Conservation (phyloP, 1,140 invertebrate genomes). For the Bombus fervidus region DNA sequence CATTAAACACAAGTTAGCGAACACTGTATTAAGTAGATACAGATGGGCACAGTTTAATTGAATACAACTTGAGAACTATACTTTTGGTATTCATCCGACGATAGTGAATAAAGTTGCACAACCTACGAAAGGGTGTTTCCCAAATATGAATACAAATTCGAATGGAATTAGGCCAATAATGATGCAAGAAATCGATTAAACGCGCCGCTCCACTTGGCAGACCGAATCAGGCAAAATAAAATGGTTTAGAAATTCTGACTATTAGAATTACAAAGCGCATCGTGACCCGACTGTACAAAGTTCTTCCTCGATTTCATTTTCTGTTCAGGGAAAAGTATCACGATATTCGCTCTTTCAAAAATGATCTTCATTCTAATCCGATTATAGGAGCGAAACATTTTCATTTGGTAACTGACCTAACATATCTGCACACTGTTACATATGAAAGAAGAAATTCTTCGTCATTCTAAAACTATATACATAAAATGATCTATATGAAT, state of each 20-base stretch:
- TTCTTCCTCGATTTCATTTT: constrained; percentile 57
- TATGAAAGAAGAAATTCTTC: no score
- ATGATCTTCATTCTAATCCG: background rate
- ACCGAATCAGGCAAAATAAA: constrained; percentile 21
- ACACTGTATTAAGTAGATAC: background rate
- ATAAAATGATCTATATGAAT: no score
- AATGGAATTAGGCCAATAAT: constrained; percentile 52
- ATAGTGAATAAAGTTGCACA: background rate
- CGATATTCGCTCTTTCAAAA: background rate
- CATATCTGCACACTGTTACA: no score
- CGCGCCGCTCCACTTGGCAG: constrained; percentile 45
- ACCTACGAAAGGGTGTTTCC: background rate
- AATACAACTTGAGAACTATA: background rate
- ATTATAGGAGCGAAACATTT: no score
- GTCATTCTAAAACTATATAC: no score
- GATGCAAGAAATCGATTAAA: constrained; percentile 48
- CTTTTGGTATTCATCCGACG: background rate
- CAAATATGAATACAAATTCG: constrained; percentile 50
- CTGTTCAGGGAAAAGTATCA: constrained; percentile 7
- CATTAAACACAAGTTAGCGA: no score
- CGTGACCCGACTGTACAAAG: constrained; percentile 51
- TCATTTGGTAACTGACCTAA: no score
- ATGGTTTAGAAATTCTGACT: constrained; percentile 62
- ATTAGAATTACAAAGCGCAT: constrained; percentile 64
- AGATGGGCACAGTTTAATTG: background rate